A percentile compares a stretch with the other conserved stretches of the same genome.
phyloP scores from a whole-genome alignment of 1,140 invertebrate genomes.

The Acromyrmex heyeri region DNA sequence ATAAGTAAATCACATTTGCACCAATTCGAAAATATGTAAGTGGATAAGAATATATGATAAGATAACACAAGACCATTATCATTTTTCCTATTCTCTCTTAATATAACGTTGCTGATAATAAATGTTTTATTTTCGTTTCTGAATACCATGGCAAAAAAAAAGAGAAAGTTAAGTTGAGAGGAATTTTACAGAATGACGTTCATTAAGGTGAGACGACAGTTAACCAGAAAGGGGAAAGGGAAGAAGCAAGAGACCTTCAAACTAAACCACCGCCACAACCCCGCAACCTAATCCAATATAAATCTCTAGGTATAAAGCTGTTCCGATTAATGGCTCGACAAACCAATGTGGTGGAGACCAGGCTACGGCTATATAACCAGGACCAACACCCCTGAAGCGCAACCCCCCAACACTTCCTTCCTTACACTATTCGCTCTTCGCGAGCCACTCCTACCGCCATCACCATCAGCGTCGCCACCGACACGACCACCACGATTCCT shows the following conservation, averaged over 20 bases:
- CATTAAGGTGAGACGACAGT: slow-evolving; percentile 73
- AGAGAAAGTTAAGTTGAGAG: slow-evolving; percentile 13
- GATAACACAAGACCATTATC: not conserved
- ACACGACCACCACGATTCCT: slow-evolving; percentile 70
- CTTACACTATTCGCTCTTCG: slow-evolving; percentile 68
- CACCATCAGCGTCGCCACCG: slow-evolving; percentile 71
- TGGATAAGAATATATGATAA: slow-evolving; percentile 2
- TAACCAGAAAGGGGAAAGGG: slow-evolving; percentile 49
- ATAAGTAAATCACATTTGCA: not conserved
- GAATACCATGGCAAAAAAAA: not conserved
- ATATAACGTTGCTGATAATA: slow-evolving; percentile 47
- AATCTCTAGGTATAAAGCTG: slow-evolving; percentile 85
- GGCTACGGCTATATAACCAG: slow-evolving; percentile 73
- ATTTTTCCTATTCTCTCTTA: not conserved
- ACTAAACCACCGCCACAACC: slow-evolving; percentile 78
- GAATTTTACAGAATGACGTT: slow-evolving; percentile 73
- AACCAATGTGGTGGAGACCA: slow-evolving; percentile 84
- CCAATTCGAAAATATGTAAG: not conserved
- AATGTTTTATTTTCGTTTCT: slow-evolving; percentile 18
- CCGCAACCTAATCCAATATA: slow-evolving; percentile 84
- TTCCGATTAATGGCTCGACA: slow-evolving; percentile 85
- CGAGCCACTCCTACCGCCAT: slow-evolving; percentile 74
- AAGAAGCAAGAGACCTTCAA: slow-evolving; percentile 75
- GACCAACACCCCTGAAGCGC: slow-evolving; percentile 71
- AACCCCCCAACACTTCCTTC: slow-evolving; percentile 40